A percentile compares a stretch with the other conserved stretches of the same genome.
Conservation (phyloP, 1,140 invertebrate genomes). For the Nymphalis io region DNA sequence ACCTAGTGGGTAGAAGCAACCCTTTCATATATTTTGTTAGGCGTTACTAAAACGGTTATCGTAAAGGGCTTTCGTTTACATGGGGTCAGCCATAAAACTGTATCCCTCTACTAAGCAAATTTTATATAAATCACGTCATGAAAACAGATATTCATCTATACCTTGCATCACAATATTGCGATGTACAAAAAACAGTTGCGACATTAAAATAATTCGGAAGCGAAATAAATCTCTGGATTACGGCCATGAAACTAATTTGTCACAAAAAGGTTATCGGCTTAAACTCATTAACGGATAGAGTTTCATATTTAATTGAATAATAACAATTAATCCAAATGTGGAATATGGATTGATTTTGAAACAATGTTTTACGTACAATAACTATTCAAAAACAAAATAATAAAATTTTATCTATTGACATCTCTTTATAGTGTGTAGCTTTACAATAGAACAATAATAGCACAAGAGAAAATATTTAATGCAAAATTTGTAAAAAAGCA, state of each 20-base stretch:
- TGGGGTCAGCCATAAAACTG: constrained; percentile 7
- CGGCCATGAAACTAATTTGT: constrained; percentile 18
- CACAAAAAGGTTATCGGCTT: constrained; percentile 11
- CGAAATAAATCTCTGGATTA: constrained; percentile 12
- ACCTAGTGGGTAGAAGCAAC: background rate
- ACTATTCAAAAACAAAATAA: too few relatives aligned
- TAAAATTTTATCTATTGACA: too few relatives aligned
- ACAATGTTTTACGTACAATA: too few relatives aligned
- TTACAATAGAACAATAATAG: too few relatives aligned
- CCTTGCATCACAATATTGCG: background rate
- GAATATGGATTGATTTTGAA: too few relatives aligned
- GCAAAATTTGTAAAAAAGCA: too few relatives aligned
- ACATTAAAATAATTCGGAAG: background rate
- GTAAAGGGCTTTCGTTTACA: background rate
- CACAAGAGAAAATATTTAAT: too few relatives aligned
- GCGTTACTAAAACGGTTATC: background rate
- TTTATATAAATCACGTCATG: background rate
- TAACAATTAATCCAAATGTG: background rate
- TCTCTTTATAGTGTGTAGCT: too few relatives aligned
- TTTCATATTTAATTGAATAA: constrained; percentile 6
- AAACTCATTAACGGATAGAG: constrained; percentile 12
- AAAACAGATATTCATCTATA: background rate
- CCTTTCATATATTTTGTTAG: background rate
- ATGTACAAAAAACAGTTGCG: background rate
- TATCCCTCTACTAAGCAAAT: constrained; percentile 1